Evolutionary conservation across 2,888 invertebrate genomes (phyloP).

Genomic region (Xanthia togata): DNA sequence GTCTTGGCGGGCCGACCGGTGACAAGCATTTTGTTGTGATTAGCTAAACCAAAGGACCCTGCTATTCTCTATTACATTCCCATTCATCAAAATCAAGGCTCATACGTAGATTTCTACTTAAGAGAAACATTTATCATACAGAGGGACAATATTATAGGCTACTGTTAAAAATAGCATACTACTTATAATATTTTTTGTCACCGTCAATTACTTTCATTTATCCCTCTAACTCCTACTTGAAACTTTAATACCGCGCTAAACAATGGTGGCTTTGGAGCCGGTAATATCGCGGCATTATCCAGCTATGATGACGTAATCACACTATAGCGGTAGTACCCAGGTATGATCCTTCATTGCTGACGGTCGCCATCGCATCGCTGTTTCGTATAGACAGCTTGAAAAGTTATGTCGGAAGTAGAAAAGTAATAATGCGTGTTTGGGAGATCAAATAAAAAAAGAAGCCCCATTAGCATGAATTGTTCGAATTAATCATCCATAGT

Average conservation of each 20-base stretch:
- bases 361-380: constrained; percentile 13
- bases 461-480: too few species aligned
- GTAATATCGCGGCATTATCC: constrained; percentile 36
- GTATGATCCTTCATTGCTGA: constrained; percentile 27
- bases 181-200: neutral
- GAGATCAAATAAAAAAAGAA: neutral
- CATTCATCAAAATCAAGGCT: neutral
- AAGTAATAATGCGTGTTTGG: neutral
- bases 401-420: neutral
- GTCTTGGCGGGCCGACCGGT: neutral
- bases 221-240: constrained; percentile 7
- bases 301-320: constrained; percentile 22
- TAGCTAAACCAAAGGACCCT: neutral
- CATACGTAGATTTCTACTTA: neutral
- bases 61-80: neutral
- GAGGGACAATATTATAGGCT: neutral
- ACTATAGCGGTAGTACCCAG: constrained; percentile 16
- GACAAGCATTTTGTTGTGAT: neutral
- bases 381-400: neutral
- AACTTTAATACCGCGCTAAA: constrained; percentile 48
- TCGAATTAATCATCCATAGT: too few species aligned
- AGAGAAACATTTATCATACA: neutral
- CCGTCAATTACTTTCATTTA: neutral
- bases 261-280: constrained; percentile 23
- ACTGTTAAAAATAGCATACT: neutral